Conservation (phyloP, 2,888 invertebrate genomes). For the Chloroclystis v-ata region DNA sequence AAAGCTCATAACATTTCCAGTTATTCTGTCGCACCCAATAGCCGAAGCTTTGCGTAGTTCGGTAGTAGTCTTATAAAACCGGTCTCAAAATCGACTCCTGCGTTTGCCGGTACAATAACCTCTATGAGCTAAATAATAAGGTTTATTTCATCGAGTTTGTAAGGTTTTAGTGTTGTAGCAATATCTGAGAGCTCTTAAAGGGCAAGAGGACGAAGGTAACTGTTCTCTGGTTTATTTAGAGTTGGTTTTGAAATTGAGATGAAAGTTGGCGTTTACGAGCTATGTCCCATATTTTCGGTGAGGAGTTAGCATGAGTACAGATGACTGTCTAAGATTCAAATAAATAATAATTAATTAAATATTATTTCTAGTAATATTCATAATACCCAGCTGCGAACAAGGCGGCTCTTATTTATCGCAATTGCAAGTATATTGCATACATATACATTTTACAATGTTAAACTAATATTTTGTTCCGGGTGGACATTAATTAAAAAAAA, state of each 20-base stretch:
- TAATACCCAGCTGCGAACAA: too few species aligned
- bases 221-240: constrained; percentile 49
- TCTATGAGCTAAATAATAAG: constrained; percentile 18
- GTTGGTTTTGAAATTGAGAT: constrained; percentile 45
- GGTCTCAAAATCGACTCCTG: constrained; percentile 36
- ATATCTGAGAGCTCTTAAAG: constrained; percentile 36
- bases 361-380: too few species aligned
- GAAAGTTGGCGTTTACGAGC: constrained; percentile 33
- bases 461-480: too few species aligned
- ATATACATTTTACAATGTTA: too few species aligned
- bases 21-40: not conserved
- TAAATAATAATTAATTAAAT: too few species aligned
- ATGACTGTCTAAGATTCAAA: not conserved
- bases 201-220: constrained; percentile 52
- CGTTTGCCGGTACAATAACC: constrained; percentile 24
- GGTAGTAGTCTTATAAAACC: constrained; percentile 50
- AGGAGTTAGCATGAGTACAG: not conserved
- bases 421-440: too few species aligned
- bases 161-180: constrained; percentile 13
- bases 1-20: not conserved
- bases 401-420: too few species aligned
- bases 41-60: constrained; percentile 46
- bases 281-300: constrained; percentile 20
- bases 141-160: constrained; percentile 19
- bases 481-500: too few species aligned